A percentile compares a stretch with the other conserved stretches of the same genome.
Evolutionary conservation across 2,113 vertebrate species (phyloP).

Genomic region (Epinephelus lanceolatus): DNA sequence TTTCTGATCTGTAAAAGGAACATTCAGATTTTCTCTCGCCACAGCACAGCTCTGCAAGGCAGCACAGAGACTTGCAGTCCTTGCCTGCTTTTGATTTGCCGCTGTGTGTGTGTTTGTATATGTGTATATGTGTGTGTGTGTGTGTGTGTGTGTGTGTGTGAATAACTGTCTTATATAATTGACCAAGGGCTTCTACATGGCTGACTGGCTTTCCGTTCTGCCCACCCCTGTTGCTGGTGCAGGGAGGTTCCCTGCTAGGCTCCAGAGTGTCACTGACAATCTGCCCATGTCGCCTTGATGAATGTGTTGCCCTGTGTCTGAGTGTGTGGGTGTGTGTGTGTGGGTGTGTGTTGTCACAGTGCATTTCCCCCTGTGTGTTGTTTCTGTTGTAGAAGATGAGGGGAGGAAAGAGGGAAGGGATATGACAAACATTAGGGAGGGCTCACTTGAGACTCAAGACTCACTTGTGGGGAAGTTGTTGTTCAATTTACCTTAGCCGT

Average conservation of each 20-base stretch:
- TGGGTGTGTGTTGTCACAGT: slow-evolving; percentile 49
- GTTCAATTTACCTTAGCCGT: slow-evolving; percentile 18
- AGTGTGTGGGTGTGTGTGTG: not conserved
- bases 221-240: slow-evolving; percentile 69
- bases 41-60: slow-evolving; percentile 1
- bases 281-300: slow-evolving; percentile 78
- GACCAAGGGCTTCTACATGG: slow-evolving; percentile 73
- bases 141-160: slow-evolving; percentile 51
- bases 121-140: not conserved
- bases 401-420: slow-evolving; percentile 46
- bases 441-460: slow-evolving; percentile 49
- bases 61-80: slow-evolving; percentile 25
- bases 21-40: slow-evolving; percentile 1
- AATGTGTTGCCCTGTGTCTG: slow-evolving; percentile 58
- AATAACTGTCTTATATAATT: slow-evolving; percentile 79
- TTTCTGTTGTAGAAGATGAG: slow-evolving; percentile 54
- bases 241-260: slow-evolving; percentile 76
- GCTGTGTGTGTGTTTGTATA: not conserved
- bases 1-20: slow-evolving; percentile 41
- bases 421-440: slow-evolving; percentile 61
- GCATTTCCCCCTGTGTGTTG: slow-evolving; percentile 56
- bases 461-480: slow-evolving; percentile 45
- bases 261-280: slow-evolving; percentile 79
- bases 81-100: slow-evolving; percentile 39
- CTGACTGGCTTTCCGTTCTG: slow-evolving; percentile 70